Conservation (phyloP, 2,888 invertebrate genomes). For the Mesorhabditis spiculigera region DNA sequence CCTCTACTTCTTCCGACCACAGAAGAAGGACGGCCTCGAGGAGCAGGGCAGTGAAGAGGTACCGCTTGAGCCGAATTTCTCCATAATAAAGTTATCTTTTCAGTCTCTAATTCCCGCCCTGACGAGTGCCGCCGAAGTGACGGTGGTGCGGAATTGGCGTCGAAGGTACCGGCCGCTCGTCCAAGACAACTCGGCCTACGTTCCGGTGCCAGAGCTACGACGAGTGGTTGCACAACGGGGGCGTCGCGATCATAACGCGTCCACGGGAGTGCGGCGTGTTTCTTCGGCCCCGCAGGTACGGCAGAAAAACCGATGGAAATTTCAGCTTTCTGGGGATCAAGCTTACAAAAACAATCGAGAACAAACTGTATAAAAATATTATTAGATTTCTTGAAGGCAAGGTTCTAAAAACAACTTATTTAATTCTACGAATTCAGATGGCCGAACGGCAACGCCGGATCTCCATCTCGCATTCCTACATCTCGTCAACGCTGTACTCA, state of each 20-base stretch:
- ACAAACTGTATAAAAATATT: no score
- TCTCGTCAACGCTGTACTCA: constrained; percentile 42
- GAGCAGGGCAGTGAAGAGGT: constrained; percentile 10
- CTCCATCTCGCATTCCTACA: constrained; percentile 35
- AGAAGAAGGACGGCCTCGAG: constrained; percentile 17
- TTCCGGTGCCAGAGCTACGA: not conserved
- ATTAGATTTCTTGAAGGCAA: no score
- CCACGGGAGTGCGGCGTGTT: not conserved
- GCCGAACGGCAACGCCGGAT: constrained; percentile 33
- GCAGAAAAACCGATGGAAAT: no score
- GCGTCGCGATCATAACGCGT: not conserved
- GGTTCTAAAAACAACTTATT: no score
- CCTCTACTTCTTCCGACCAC: constrained; percentile 37
- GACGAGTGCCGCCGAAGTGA: constrained; percentile 26
- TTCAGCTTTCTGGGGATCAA: not conserved
- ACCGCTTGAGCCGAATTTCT: not conserved
- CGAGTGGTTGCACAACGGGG: not conserved
- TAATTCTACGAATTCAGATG: not conserved
- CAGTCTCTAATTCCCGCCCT: constrained; percentile 9
- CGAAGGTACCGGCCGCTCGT: constrained; percentile 39
- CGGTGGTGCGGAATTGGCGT: constrained; percentile 37
- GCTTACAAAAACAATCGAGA: not conserved
- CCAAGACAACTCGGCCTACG: constrained; percentile 10
- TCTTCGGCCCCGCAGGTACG: constrained; percentile 3
- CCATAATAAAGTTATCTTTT: not conserved